A percentile compares a stretch with the other conserved stretches of the same genome.
Evolutionary conservation across 2,888 invertebrate species (phyloP).

Genomic region (Phania funesta): DNA sequence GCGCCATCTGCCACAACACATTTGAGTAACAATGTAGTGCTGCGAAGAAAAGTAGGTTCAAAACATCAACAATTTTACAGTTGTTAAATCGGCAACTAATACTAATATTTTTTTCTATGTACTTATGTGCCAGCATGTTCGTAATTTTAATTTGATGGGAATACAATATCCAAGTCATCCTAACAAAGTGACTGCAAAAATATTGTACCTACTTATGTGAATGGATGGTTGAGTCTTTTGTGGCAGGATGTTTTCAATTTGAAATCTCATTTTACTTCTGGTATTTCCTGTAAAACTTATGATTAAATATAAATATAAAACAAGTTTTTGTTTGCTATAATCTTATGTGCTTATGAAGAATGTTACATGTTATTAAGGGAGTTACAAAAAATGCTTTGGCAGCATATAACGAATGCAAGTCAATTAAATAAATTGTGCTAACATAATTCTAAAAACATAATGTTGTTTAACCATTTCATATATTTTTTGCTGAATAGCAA

Average conservation of each 20-base stretch:
- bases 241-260: slow-evolving; percentile 30
- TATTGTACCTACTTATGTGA: not conserved
- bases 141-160: slow-evolving; percentile 1
- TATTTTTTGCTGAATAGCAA: not conserved
- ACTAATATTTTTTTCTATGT: slow-evolving; percentile 21
- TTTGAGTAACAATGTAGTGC: not conserved
- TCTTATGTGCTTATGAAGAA: not conserved
- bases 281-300: slow-evolving; percentile 12
- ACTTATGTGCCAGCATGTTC: not conserved
- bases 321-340: slow-evolving; percentile 8
- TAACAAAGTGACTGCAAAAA: not conserved
- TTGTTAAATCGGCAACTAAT: slow-evolving; percentile 38
- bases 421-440: too few species aligned
- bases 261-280: not conserved
- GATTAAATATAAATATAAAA: slow-evolving; percentile 28
- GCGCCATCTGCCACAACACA: slow-evolving; percentile 24
- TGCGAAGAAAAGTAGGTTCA: not conserved
- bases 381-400: too few species aligned
- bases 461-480: too few species aligned
- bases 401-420: too few species aligned
- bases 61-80: too few species aligned
- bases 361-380: not conserved
- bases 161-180: not conserved
- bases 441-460: too few species aligned
- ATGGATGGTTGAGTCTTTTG: not conserved